Evolutionary conservation across 2,113 vertebrate genomes (phyloP).

Genomic region (Holacanthus passer): DNA sequence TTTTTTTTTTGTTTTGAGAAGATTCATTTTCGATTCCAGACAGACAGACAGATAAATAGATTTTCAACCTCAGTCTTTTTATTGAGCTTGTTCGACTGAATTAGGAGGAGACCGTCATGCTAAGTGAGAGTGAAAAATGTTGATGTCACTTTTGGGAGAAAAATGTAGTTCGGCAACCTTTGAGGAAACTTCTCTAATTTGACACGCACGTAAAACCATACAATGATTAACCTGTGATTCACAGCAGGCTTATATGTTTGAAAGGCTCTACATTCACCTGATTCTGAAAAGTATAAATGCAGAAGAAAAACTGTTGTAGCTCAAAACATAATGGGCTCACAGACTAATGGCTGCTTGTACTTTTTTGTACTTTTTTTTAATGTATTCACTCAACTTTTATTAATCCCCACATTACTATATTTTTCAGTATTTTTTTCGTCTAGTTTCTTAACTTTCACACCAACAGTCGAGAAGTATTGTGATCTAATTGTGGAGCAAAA

Average conservation of each 20-base stretch:
- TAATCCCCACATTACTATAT: not conserved
- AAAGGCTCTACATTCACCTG: not conserved
- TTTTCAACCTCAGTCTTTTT: not conserved
- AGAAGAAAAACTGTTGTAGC: not conserved
- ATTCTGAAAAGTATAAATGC: not conserved
- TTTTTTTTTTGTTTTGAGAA: not conserved
- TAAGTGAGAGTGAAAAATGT: not conserved
- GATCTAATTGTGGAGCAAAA: not conserved
- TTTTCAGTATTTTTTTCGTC: not conserved
- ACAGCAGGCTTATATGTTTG: not conserved
- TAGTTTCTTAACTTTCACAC: not conserved
- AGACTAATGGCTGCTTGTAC: not conserved
- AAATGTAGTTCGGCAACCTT: not conserved
- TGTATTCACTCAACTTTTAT: too few species aligned
- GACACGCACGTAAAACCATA: not conserved
- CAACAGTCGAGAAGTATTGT: too few species aligned
- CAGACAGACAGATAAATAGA: not conserved
- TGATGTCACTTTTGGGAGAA: not conserved
- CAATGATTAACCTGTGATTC: not conserved
- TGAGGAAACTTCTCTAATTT: not conserved
- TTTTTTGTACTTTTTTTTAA: not conserved
- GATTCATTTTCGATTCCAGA: not conserved
- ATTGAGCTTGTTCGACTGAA: not conserved
- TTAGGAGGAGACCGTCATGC: not conserved
- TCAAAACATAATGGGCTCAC: not conserved